Conservation (phyloP, 2,797 vertebrate species). For the Echeneis naucrates region DNA sequence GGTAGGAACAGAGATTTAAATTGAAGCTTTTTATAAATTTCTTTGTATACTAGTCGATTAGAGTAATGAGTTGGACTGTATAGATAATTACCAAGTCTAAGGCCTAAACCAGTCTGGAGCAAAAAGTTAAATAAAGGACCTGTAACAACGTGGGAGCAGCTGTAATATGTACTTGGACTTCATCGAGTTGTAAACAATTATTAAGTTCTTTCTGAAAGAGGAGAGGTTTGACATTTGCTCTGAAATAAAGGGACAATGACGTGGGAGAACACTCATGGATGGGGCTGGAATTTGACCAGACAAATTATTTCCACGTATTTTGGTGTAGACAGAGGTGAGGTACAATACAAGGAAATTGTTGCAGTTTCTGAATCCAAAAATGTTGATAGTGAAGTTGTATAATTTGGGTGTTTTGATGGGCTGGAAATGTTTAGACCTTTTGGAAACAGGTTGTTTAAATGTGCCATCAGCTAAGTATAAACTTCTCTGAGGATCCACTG, state of each 20-base stretch:
- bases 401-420: conserved; percentile 9
- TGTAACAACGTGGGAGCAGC: too few species aligned
- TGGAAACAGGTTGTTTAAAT: conserved; percentile 25
- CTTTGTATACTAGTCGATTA: neutral
- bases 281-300: too few species aligned
- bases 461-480: conserved; percentile 7
- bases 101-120: neutral
- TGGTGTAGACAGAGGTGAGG: neutral
- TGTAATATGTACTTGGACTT: neutral
- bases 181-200: neutral
- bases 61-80: too few species aligned
- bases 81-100: too few species aligned
- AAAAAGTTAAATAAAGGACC: neutral
- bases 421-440: conserved; percentile 13
- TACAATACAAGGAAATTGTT: neutral
- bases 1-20: conserved; percentile 69
- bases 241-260: neutral
- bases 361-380: neutral
- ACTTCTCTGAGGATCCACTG: neutral
- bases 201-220: neutral
- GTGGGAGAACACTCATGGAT: neutral
- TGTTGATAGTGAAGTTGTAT: conserved; percentile 1
- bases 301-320: neutral
- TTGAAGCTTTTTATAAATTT: neutral
- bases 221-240: neutral